Conservation (phyloP, 1,140 invertebrate genomes). For the Caenorhabditis remanei region DNA sequence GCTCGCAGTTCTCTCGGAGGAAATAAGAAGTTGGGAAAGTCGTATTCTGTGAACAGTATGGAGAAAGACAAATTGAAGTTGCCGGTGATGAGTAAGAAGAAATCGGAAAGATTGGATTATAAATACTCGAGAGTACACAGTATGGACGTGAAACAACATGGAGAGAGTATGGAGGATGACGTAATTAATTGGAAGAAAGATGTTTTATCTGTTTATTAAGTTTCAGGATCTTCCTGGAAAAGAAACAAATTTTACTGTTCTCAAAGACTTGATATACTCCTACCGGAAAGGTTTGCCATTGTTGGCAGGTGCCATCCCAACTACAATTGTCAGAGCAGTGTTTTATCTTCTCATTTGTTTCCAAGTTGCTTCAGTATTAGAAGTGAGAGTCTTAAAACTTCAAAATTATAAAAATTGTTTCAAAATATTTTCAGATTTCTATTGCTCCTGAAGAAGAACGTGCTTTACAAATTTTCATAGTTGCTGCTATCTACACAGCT, state of each 20-base stretch:
- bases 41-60: slow-evolving; percentile 72
- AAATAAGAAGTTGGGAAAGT: slow-evolving; percentile 71
- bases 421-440: slow-evolving; percentile 21
- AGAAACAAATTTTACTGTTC: slow-evolving; percentile 25
- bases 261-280: slow-evolving; percentile 41
- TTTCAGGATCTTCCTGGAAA: slow-evolving; percentile 53
- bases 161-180: slow-evolving; percentile 18
- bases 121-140: slow-evolving; percentile 53
- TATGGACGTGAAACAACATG: slow-evolving; percentile 46
- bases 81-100: slow-evolving; percentile 70
- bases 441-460: slow-evolving; percentile 52
- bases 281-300: slow-evolving; percentile 38
- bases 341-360: slow-evolving; percentile 62
- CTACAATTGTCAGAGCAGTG: slow-evolving; percentile 51
- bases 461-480: slow-evolving; percentile 49
- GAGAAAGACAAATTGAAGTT: slow-evolving; percentile 72
- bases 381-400: background rate
- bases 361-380: slow-evolving; percentile 58
- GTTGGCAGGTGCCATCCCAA: slow-evolving; percentile 43
- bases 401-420: background rate
- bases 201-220: background rate
- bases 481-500: slow-evolving; percentile 58
- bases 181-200: background rate
- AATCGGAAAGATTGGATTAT: slow-evolving; percentile 58
- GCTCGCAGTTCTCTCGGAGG: slow-evolving; percentile 72